Evolutionary conservation across 2,888 invertebrate genomes (phyloP).

Genomic region (Lasius platythorax): DNA sequence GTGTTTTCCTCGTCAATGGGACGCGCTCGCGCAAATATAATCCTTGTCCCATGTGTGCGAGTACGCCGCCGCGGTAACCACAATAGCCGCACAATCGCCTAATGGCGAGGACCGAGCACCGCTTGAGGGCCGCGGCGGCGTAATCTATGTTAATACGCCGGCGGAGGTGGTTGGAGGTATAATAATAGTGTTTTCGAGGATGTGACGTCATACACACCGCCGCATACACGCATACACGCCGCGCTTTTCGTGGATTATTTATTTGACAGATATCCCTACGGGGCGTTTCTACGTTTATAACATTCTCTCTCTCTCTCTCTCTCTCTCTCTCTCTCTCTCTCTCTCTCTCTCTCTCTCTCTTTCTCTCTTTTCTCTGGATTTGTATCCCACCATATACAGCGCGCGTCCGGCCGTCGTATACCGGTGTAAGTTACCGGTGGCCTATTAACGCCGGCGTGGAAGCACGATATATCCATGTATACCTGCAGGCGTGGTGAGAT

Average conservation of each 20-base stretch:
- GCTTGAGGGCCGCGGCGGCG: conserved; percentile 67
- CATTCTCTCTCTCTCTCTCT: conserved; percentile 27
- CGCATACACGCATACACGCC: conserved; percentile 32
- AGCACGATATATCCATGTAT: conserved; percentile 52
- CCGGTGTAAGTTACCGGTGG: conserved; percentile 54
- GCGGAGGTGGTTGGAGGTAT: conserved; percentile 69
- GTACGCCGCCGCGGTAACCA: conserved; percentile 48
- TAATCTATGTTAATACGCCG: conserved; percentile 75
- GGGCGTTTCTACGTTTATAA: conserved; percentile 70
- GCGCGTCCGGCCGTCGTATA: conserved; percentile 23
- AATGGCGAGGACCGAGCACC: conserved; percentile 54
- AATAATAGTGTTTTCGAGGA: conserved; percentile 76
- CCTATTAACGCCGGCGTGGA: conserved; percentile 59
- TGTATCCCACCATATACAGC: conserved; percentile 39
- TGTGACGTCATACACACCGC: conserved; percentile 71
- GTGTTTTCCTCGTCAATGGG: conserved; percentile 50
- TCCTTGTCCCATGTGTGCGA: conserved; percentile 23
- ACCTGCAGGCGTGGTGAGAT: conserved; percentile 50
- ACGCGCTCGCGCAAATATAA: conserved; percentile 43
- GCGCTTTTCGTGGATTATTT: conserved; percentile 76
- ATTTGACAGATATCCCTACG: conserved; percentile 74
- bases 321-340: background rate
- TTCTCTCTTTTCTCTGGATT: conserved; percentile 29
- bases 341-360: conserved; percentile 17
- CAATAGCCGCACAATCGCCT: conserved; percentile 59